These are phyloP conservation scores for Coracopsis vasa DNA, from an alignment of 2,113 vertebrate genomes.

Conservation along the genomic window DNA sequence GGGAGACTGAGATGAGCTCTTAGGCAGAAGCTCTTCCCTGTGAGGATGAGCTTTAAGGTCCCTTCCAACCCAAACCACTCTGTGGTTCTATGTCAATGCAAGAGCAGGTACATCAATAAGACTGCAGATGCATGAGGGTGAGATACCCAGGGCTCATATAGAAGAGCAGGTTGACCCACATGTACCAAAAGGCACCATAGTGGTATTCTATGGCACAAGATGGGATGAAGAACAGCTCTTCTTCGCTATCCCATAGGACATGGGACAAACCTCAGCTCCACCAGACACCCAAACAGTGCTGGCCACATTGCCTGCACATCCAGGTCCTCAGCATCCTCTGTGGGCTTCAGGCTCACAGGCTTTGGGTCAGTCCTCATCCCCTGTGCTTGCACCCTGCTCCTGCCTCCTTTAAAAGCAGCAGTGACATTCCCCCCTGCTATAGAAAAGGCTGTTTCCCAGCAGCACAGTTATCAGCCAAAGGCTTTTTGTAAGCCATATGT, in stretches of 20 bases:
- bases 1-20: neutral
- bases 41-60: neutral
- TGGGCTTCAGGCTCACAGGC: accelerated
- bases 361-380: accelerated
- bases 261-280: neutral
- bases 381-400: accelerated
- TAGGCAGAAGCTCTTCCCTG: neutral
- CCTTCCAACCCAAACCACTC: neutral
- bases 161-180: neutral
- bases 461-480: neutral
- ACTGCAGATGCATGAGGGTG: accelerated
- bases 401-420: neutral
- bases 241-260: neutral
- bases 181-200: neutral
- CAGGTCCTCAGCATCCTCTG: neutral
- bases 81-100: neutral
- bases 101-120: neutral
- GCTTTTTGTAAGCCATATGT: neutral
- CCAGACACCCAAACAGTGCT: neutral
- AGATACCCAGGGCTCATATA: accelerated
- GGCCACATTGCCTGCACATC: accelerated
- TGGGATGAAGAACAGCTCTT: neutral
- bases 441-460: neutral
- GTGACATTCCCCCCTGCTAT: neutral
- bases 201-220: neutral